A percentile compares a stretch with the other conserved stretches of the same genome.
These are phyloP conservation scores for Leptopilina boulardi DNA, from an alignment of 1,140 invertebrate species.

Conservation along the genomic window DNA sequence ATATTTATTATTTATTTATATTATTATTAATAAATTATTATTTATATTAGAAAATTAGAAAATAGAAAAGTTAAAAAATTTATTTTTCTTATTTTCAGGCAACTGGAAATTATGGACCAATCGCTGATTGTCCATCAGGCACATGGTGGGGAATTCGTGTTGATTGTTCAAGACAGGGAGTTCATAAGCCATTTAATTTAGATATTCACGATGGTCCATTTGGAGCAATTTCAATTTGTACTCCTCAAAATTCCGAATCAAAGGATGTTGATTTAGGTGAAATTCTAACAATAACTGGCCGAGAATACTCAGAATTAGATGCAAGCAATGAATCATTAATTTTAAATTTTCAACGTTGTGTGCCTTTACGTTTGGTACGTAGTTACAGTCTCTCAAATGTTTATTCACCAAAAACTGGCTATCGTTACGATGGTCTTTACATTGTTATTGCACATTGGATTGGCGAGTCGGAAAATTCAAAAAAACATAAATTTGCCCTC, in stretches of 20 bases:
- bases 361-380: constrained; percentile 68
- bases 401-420: constrained; percentile 70
- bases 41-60: no score
- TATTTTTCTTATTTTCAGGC: constrained; percentile 49
- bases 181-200: constrained; percentile 66
- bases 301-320: constrained; percentile 50
- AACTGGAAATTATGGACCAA: constrained; percentile 61
- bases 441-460: constrained; percentile 66
- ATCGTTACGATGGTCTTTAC: constrained; percentile 72
- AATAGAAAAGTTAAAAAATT: no score
- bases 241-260: constrained; percentile 54
- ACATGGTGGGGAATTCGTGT: constrained; percentile 74
- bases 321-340: constrained; percentile 58
- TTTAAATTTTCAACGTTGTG: constrained; percentile 64
- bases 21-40: no score
- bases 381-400: constrained; percentile 67
- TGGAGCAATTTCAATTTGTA: constrained; percentile 69
- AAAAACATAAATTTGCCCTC: constrained; percentile 67
- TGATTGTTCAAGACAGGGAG: constrained; percentile 67
- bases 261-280: constrained; percentile 69
- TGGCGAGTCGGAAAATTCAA: constrained; percentile 53
- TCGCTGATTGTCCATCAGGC: constrained; percentile 62
- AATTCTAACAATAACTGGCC: constrained; percentile 66
- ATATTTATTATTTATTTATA: no score
- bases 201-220: constrained; percentile 68